Base-by-base conservation (phyloP, 2,113 vertebrate genomes). In the Halcyon malimbica region DNA sequence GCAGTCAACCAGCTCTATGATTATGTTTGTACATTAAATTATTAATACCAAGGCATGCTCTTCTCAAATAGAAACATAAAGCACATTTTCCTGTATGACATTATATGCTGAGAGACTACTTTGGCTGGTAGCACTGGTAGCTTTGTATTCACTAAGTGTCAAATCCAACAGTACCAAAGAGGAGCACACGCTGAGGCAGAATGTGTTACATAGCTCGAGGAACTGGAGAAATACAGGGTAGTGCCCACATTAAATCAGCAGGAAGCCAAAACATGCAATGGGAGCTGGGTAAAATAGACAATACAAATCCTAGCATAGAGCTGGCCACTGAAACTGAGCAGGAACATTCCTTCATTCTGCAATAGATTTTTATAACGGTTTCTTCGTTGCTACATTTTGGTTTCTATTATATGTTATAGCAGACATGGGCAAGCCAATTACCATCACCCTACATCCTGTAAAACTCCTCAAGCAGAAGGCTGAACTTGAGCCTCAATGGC, bases 121-220 rank as follows among this genome's bases (percentile, higher is more conserved):
- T 33, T 16, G 57, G 14, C 33, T 37, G n/a, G 23, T 71, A 29
- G 63, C 57, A 26, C 33, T 20, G 51, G 26, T 53, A 53, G 26
- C 21, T 33, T 76, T 60, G 20, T 65, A 21, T 11, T 50, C 37
- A 15, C n/a, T 50, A 59, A 11, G 31, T 54, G 26, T 12, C 51
- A 41, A 44, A 44, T 11, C 24, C 24, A 33, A 14, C 35, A 35
- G 67, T 18, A 54, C 9, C 51, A n/a, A 2, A 13, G 29, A 54
- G 50, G 24, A 68, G 29, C 53, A 63, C 6, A 15, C 10, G 1
- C n/a, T 13, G 37, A 20, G 41, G 28, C 88, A 54, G 35, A 42
- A 24, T 0, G 1, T 2, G 3, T 28, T 6, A 16, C 5, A 25
- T 4, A 0, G 1, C 54, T 54, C 8, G 25, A 42, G 48, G 53